Evolutionary conservation across 2,888 invertebrate species (phyloP).

Genomic region (Tenthredo scrophulariae): DNA sequence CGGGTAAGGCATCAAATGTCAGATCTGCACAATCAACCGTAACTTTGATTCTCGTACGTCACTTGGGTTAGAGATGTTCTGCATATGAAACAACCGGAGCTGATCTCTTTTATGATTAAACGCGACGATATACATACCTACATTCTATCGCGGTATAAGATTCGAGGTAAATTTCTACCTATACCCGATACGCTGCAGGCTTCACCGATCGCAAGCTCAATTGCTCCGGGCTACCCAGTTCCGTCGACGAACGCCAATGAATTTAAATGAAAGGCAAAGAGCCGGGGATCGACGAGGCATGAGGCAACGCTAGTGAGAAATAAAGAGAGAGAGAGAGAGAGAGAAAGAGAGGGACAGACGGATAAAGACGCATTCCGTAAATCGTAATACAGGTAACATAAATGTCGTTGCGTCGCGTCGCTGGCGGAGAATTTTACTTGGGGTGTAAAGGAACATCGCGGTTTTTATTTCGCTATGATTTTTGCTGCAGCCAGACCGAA

Average conservation of each 20-base stretch:
- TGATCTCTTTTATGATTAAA: background rate
- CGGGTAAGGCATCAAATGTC: background rate
- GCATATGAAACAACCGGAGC: background rate
- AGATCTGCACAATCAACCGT: background rate
- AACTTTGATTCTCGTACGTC: background rate
- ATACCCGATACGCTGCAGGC: background rate
- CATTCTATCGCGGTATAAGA: background rate
- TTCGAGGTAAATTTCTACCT: background rate
- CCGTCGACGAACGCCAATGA: slow-evolving; percentile 31
- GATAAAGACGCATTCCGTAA: slow-evolving; percentile 35
- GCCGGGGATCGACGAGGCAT: slow-evolving; percentile 30
- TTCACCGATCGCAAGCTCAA: background rate
- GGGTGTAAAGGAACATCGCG: background rate
- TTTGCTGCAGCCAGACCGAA: background rate
- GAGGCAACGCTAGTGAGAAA: slow-evolving; percentile 47
- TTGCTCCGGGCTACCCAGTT: background rate
- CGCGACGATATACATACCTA: slow-evolving; percentile 9
- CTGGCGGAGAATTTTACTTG: background rate
- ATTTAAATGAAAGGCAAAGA: slow-evolving; percentile 51
- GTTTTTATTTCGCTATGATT: background rate
- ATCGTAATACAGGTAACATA: slow-evolving; percentile 16
- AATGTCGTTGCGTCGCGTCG: background rate
- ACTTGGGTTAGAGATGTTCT: background rate
- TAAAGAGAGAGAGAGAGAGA: slow-evolving; percentile 47
- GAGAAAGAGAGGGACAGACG: background rate